Evolutionary conservation across 2,888 invertebrate species (phyloP).

Genomic region (Pristionchus arcanus): DNA sequence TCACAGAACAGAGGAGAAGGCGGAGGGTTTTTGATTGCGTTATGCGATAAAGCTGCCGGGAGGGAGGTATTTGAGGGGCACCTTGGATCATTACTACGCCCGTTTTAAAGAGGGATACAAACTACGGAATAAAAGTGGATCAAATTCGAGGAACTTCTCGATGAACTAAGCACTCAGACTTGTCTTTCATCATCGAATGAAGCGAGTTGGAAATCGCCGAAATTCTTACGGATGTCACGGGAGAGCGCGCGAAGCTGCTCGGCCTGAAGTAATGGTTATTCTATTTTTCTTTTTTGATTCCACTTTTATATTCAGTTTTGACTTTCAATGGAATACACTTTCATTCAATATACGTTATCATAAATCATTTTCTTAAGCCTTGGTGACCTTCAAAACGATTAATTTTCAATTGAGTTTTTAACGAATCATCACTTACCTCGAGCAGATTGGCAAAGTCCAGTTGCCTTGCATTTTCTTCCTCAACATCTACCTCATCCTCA

Average conservation of each 20-base stretch:
- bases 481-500: conserved; percentile 7
- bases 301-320: no score
- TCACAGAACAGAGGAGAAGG: background rate
- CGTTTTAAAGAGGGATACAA: background rate
- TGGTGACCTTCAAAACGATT: no score
- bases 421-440: no score
- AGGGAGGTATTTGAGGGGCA: conserved; percentile 1
- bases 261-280: background rate
- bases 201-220: conserved; percentile 77
- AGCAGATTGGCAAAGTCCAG: conserved; percentile 40
- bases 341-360: no score
- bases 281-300: no score
- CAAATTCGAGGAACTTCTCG: background rate
- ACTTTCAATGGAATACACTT: no score
- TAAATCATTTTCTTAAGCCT: no score
- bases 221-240: conserved; percentile 65
- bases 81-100: background rate
- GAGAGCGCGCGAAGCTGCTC: conserved; percentile 52
- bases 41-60: background rate
- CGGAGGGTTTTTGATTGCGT: conserved; percentile 42
- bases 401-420: no score
- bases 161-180: background rate
- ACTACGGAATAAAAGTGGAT: background rate
- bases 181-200: conserved; percentile 70
- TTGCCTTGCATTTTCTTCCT: background rate